Conservation (phyloP, 2,797 vertebrate species). For the Petrocephalus sullivani region DNA sequence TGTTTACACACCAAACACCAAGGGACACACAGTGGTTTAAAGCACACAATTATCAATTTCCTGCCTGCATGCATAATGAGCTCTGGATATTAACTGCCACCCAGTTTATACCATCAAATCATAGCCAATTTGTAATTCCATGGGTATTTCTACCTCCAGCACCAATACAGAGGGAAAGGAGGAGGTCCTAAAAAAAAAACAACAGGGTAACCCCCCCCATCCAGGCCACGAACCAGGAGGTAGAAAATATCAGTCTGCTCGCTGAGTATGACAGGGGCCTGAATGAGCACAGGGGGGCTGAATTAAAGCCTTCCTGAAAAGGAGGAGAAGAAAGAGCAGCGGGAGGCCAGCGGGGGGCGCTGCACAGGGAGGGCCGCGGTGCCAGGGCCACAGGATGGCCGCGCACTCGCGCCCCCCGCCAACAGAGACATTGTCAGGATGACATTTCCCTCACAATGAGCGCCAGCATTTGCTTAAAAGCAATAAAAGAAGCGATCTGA, state of each 20-base stretch:
- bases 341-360: slow-evolving; percentile 24
- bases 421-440: slow-evolving; percentile 78
- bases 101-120: too few relatives aligned
- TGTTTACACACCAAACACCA: background rate
- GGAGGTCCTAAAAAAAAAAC: slow-evolving; percentile 12
- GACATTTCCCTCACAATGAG: slow-evolving; percentile 80
- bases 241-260: slow-evolving; percentile 8
- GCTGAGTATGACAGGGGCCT: slow-evolving; percentile 19
- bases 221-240: background rate
- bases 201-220: background rate
- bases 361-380: slow-evolving; percentile 31
- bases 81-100: background rate
- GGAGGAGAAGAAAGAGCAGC: slow-evolving; percentile 5
- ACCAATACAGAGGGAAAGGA: background rate
- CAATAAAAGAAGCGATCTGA: slow-evolving; percentile 76
- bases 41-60: background rate
- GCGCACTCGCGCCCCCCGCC: slow-evolving; percentile 37
- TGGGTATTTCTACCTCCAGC: background rate
- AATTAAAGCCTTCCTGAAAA: slow-evolving; percentile 29
- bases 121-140: background rate
- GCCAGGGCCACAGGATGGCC: slow-evolving; percentile 32
- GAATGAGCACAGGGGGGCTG: slow-evolving; percentile 27
- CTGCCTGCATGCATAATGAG: background rate
- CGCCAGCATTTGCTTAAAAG: slow-evolving; percentile 76
- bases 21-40: background rate